Conservation (phyloP, 2,113 vertebrate genomes). For the Platycercus adscitus region DNA sequence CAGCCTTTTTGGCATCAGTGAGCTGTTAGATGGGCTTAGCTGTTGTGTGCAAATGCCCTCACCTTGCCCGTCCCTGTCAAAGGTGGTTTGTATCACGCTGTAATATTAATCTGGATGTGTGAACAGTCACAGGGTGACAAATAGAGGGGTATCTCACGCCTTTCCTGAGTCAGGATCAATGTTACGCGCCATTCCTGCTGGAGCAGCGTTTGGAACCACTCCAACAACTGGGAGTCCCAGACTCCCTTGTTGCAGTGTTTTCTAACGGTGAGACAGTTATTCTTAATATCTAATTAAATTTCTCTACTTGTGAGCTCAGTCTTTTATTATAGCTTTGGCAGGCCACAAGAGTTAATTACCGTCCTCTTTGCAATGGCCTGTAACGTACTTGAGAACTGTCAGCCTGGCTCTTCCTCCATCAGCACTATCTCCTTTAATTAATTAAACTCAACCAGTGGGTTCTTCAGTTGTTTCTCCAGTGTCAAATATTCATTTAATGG, state of each 20-base stretch:
- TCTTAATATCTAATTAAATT: slow-evolving; percentile 67
- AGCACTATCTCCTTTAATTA: slow-evolving; percentile 37
- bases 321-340: slow-evolving; percentile 30
- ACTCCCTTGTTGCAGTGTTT: slow-evolving; percentile 48
- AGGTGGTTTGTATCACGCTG: background rate
- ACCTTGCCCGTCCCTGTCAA: background rate
- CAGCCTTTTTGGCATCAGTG: background rate
- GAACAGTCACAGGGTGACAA: background rate
- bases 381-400: slow-evolving; percentile 35
- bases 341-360: slow-evolving; percentile 67
- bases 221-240: background rate
- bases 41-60: background rate
- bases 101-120: background rate
- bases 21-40: background rate
- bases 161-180: background rate
- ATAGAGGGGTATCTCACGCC: background rate
- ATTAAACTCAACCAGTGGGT: slow-evolving; percentile 6
- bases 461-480: background rate
- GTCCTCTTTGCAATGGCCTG: slow-evolving; percentile 46
- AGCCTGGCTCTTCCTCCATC: slow-evolving; percentile 22
- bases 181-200: background rate
- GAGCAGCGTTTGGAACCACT: background rate
- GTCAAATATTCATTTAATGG: background rate
- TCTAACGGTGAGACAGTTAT: slow-evolving; percentile 45
- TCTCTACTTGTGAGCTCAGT: slow-evolving; percentile 26